A percentile compares a stretch with the other conserved stretches of the same genome.
Evolutionary conservation across 2,113 vertebrate genomes (phyloP).

Genomic region (Lepidothrix coronata): DNA sequence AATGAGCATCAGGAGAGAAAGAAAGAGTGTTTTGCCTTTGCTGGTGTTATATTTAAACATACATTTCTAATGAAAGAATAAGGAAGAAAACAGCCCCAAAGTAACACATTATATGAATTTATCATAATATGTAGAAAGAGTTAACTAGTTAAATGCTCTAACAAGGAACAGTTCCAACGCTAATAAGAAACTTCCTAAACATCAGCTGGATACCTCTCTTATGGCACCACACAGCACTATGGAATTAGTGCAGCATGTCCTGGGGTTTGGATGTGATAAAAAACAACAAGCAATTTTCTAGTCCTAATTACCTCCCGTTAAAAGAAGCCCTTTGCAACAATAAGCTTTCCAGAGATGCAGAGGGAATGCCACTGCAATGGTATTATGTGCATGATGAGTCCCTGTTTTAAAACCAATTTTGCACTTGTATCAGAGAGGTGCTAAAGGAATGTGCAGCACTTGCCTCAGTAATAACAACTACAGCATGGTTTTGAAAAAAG

Average conservation of each 20-base stretch:
- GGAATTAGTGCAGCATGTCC: constrained; percentile 16
- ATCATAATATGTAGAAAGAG: not conserved
- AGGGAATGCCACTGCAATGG: not conserved
- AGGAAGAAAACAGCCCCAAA: not conserved
- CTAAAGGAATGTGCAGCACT: not conserved
- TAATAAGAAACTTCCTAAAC: not conserved
- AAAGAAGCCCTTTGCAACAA: constrained; percentile 28
- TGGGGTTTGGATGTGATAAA: constrained; percentile 27
- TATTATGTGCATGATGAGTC: not conserved
- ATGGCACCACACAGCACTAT: not conserved
- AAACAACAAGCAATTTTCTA: constrained; percentile 46
- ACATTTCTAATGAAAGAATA: not conserved
- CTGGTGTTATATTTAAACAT: not conserved
- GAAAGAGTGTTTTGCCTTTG: not conserved
- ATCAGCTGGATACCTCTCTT: not conserved
- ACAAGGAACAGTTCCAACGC: constrained; percentile 10
- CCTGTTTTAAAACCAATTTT: not conserved
- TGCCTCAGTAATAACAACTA: not conserved
- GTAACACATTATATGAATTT: not conserved
- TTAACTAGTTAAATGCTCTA: not conserved
- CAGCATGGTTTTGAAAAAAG: not conserved
- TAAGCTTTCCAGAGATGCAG: constrained; percentile 15
- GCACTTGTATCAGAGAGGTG: not conserved
- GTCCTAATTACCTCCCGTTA: constrained; percentile 58
- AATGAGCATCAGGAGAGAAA: not conserved